Conservation (phyloP, 2,113 vertebrate genomes). For the Chiloscyllium plagiosum region DNA sequence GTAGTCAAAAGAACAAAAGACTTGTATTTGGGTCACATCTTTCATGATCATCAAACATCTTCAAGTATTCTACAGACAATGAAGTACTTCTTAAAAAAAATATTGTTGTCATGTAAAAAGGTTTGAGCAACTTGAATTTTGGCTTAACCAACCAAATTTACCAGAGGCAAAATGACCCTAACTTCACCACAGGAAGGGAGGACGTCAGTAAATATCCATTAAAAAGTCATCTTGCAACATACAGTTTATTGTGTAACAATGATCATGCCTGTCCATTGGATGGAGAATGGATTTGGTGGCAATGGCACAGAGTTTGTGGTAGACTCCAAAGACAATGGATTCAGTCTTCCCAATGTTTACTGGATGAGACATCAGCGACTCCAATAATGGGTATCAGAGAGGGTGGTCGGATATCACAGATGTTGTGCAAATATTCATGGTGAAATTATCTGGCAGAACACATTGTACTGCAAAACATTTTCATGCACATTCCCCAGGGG, state of each 20-base stretch:
- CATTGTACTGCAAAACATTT: background rate
- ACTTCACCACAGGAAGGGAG: background rate
- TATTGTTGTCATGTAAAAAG: background rate
- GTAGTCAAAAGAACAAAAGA: background rate
- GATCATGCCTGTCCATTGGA: background rate
- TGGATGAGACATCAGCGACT: background rate
- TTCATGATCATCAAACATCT: background rate
- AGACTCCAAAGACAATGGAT: background rate
- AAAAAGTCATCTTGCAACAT: background rate
- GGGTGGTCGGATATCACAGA: background rate
- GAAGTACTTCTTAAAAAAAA: background rate
- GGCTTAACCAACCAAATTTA: background rate
- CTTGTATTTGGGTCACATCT: background rate
- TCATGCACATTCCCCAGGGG: background rate
- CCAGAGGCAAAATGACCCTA: background rate
- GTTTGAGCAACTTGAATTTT: background rate
- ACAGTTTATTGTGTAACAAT: background rate
- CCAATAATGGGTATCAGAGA: background rate
- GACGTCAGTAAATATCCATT: background rate
- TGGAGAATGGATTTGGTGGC: background rate
- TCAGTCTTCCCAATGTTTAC: background rate
- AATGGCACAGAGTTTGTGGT: background rate
- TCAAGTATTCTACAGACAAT: background rate
- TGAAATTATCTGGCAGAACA: background rate
- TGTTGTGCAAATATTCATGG: background rate